These are phyloP conservation scores for Morpho achilles DNA, from an alignment of 2,888 invertebrate species.

Conservation along the genomic window DNA sequence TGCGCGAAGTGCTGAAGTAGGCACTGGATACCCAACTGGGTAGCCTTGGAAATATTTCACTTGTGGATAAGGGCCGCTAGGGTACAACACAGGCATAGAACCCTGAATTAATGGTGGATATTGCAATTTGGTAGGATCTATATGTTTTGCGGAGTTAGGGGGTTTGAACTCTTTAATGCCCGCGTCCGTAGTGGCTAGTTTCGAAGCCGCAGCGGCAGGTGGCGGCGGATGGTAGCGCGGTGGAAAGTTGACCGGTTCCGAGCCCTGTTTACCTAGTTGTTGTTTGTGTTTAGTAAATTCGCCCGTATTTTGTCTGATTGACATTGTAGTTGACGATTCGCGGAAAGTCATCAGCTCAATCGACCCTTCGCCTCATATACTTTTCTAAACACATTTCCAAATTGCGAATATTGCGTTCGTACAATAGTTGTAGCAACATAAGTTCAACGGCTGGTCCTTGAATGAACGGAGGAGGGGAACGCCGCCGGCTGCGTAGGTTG, in stretches of 20 bases:
- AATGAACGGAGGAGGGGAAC: slow-evolving; percentile 70
- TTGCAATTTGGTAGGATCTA: slow-evolving; percentile 58
- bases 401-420: slow-evolving; percentile 45
- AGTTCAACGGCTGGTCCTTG: slow-evolving; percentile 75
- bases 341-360: slow-evolving; percentile 52
- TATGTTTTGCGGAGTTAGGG: slow-evolving; percentile 54
- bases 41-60: slow-evolving; percentile 63
- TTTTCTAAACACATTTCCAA: slow-evolving; percentile 54
- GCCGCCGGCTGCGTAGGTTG: slow-evolving; percentile 73
- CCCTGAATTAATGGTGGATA: slow-evolving; percentile 53
- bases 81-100: slow-evolving; percentile 49
- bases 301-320: slow-evolving; percentile 71
- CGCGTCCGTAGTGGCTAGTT: slow-evolving; percentile 81
- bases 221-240: slow-evolving; percentile 90
- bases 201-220: slow-evolving; percentile 81
- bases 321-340: slow-evolving; percentile 59
- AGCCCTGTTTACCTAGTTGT: slow-evolving; percentile 75
- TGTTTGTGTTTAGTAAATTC: slow-evolving; percentile 74
- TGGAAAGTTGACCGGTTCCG: slow-evolving; percentile 80
- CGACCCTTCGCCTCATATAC: slow-evolving; percentile 41
- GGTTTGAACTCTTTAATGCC: slow-evolving; percentile 69
- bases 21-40: slow-evolving; percentile 58
- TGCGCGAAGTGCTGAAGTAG: slow-evolving; percentile 58
- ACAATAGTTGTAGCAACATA: slow-evolving; percentile 57
- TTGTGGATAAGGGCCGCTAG: slow-evolving; percentile 53